These are phyloP conservation scores for Hyles lineata DNA, from an alignment of 2,888 invertebrate genomes.

Conservation along the genomic window DNA sequence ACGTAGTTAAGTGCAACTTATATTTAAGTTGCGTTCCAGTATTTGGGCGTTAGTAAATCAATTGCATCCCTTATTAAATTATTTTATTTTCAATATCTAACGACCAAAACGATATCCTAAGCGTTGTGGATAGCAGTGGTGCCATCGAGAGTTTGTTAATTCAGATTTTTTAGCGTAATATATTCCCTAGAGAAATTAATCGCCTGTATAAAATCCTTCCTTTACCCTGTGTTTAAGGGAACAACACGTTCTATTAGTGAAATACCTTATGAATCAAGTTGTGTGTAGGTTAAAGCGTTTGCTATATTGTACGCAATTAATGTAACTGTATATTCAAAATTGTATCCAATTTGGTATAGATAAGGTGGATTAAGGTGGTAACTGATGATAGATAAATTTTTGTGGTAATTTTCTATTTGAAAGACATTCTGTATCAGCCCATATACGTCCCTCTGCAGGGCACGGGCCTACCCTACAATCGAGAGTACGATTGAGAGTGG, in stretches of 20 bases:
- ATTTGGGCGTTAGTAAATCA: no score
- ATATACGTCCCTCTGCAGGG: no score
- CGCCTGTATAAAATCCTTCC: slow-evolving; percentile 29
- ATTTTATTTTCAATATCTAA: no score
- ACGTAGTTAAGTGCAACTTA: no score
- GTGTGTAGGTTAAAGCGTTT: slow-evolving; percentile 44
- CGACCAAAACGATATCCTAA: no score
- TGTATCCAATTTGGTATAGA: neutral
- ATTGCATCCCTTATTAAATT: no score
- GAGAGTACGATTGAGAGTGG: no score
- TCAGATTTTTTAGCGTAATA: neutral
- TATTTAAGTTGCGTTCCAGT: no score
- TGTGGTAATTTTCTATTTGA: neutral
- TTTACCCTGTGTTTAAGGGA: slow-evolving; percentile 44
- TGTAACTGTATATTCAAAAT: slow-evolving; percentile 1
- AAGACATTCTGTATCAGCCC: no score
- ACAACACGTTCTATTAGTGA: slow-evolving; percentile 49
- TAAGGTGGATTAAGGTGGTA: neutral
- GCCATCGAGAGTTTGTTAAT: neutral
- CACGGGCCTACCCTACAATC: no score
- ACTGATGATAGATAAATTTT: neutral
- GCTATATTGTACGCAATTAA: slow-evolving; percentile 18
- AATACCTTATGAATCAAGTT: slow-evolving; percentile 56
- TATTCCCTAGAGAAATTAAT: slow-evolving; percentile 32
- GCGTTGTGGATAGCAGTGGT: neutral